Evolutionary conservation across 2,113 vertebrate genomes (phyloP).

Genomic region (Lipophrys pholis): DNA sequence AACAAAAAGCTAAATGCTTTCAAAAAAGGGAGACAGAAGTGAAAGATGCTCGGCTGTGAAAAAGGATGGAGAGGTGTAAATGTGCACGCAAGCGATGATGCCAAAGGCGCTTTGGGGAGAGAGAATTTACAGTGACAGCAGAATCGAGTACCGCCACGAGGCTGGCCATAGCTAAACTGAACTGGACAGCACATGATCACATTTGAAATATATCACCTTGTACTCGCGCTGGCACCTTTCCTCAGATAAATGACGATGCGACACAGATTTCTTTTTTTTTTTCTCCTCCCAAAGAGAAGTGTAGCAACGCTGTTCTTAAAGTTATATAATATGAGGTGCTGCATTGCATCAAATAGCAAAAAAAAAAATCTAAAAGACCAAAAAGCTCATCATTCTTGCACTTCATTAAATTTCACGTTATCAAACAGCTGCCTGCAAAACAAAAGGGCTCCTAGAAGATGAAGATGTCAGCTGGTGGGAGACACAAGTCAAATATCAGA

Average conservation of each 20-base stretch:
- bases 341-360: slow-evolving; percentile 65
- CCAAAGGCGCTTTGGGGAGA: slow-evolving; percentile 56
- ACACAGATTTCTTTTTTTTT: slow-evolving; percentile 25
- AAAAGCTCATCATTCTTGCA: slow-evolving; percentile 3
- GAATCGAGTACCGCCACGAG: slow-evolving; percentile 49
- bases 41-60: slow-evolving; percentile 32
- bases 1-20: slow-evolving; percentile 11
- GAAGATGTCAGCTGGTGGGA: background rate
- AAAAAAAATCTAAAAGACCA: slow-evolving; percentile 28
- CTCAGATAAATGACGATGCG: slow-evolving; percentile 55
- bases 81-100: slow-evolving; percentile 24
- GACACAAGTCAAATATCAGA: slow-evolving; percentile 15
- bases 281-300: background rate
- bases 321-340: slow-evolving; percentile 70
- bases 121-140: slow-evolving; percentile 71
- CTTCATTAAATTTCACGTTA: background rate
- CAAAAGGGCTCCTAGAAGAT: background rate
- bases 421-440: background rate
- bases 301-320: slow-evolving; percentile 55
- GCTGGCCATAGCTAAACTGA: slow-evolving; percentile 44
- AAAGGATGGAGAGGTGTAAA: slow-evolving; percentile 43
- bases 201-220: slow-evolving; percentile 57
- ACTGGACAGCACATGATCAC: slow-evolving; percentile 61
- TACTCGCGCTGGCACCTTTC: slow-evolving; percentile 54
- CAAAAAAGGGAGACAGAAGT: slow-evolving; percentile 14